Conservation (phyloP, 2,888 invertebrate genomes). For the Glomeris marginata region DNA sequence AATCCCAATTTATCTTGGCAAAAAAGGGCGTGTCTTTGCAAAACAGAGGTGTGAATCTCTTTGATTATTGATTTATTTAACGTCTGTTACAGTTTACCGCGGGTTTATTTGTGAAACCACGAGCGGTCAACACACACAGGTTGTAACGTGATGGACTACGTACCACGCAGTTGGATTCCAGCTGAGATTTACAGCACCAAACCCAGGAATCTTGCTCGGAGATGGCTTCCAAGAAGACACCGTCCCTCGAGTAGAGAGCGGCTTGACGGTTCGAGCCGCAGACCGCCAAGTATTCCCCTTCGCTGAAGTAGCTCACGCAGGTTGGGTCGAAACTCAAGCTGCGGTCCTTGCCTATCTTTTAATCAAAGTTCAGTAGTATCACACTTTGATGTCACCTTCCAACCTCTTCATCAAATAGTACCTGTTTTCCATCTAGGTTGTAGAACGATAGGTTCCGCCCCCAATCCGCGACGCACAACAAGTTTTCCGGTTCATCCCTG, state of each 20-base stretch:
- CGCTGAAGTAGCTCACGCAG: slow-evolving; percentile 52
- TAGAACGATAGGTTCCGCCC: slow-evolving; percentile 79
- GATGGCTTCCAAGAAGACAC: slow-evolving; percentile 56
- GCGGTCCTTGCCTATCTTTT: slow-evolving; percentile 39
- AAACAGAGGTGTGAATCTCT: no score
- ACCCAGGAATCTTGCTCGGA: slow-evolving; percentile 69
- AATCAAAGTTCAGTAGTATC: not conserved
- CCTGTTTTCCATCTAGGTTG: slow-evolving; percentile 65
- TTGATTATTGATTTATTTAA: no score
- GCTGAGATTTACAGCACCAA: slow-evolving; percentile 68
- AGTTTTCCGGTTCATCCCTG: slow-evolving; percentile 39
- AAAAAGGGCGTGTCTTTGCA: no score
- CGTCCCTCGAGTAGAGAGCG: slow-evolving; percentile 63
- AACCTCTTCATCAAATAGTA: no score
- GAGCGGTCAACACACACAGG: no score
- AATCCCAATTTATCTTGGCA: no score
- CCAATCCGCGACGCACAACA: slow-evolving; percentile 86
- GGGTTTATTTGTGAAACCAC: no score
- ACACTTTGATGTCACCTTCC: slow-evolving; percentile 9
- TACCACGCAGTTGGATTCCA: slow-evolving; percentile 55
- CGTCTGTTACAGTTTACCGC: no score
- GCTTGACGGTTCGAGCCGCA: slow-evolving; percentile 64
- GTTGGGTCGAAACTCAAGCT: slow-evolving; percentile 56
- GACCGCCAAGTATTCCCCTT: slow-evolving; percentile 65
- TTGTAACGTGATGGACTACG: slow-evolving; percentile 23